A percentile compares a stretch with the other conserved stretches of the same genome.
Conservation (phyloP, 2,113 vertebrate genomes). For the Pseudorectes ferrugineus region DNA sequence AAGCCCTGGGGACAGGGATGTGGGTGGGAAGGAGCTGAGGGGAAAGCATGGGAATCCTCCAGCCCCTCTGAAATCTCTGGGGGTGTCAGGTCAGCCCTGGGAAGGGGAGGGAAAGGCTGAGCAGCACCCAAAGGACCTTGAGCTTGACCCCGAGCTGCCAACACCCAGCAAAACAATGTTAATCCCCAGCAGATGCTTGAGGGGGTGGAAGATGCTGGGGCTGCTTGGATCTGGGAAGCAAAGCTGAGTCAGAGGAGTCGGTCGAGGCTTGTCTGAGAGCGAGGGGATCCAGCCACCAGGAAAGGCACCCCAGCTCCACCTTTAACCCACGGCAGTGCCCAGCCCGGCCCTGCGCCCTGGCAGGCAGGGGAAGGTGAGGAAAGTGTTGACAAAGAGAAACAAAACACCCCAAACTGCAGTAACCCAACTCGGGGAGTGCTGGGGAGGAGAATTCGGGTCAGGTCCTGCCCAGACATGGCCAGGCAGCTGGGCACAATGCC, state of each 20-base stretch:
- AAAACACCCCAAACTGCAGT: background rate
- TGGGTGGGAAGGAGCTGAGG: background rate
- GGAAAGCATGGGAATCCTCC: background rate
- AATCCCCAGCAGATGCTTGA: background rate
- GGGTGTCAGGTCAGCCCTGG: background rate
- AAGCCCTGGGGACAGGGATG: background rate
- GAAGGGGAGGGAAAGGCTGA: background rate
- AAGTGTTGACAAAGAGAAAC: background rate
- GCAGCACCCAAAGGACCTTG: background rate
- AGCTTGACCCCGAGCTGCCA: background rate
- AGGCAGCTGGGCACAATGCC: background rate
- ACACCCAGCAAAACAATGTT: background rate
- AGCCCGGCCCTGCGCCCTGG: rapidly evolving
- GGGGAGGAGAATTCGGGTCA: rapidly evolving
- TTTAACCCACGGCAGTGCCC: background rate
- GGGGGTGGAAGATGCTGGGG: background rate
- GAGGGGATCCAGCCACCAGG: background rate
- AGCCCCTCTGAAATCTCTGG: rapidly evolving
- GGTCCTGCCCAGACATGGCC: background rate
- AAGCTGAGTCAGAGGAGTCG: background rate
- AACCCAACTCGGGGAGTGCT: rapidly evolving
- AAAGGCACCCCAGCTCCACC: background rate
- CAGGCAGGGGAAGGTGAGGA: background rate
- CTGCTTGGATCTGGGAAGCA: background rate
- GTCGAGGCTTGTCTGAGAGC: rapidly evolving